Evolutionary conservation across 37 sponge, comb jelly and placozoan genomes (phyloP).

Genomic region (Crambe crambe): DNA sequence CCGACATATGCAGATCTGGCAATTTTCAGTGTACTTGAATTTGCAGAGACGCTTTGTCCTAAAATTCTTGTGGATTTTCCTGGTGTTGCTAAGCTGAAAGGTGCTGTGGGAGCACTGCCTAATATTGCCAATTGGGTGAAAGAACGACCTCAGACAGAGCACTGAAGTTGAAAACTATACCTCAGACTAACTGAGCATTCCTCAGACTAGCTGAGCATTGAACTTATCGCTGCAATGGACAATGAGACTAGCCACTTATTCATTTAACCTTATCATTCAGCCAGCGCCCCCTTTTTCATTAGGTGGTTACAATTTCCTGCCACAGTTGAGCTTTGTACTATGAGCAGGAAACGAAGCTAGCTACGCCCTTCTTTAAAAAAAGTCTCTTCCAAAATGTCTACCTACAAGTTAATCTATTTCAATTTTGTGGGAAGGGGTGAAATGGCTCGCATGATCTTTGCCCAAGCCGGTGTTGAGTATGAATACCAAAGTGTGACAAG

Average conservation of each 20-base stretch:
- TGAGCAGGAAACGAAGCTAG: no score
- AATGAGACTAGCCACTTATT: neutral
- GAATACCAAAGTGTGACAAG: constrained; percentile 23
- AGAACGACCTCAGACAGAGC: constrained; percentile 45
- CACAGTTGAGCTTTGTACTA: no score
- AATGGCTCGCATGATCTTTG: constrained; percentile 43
- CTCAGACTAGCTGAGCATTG: no score
- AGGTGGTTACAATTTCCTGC: no score
- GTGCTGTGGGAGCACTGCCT: constrained; percentile 34
- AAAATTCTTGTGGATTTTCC: constrained; percentile 27
- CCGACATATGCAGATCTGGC: constrained; percentile 43
- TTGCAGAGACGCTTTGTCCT: neutral
- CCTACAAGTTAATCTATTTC: constrained; percentile 62
- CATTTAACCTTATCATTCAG: no score
- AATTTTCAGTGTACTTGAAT: neutral
- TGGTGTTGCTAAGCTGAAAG: constrained; percentile 25
- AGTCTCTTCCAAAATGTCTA: no score
- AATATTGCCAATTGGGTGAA: constrained; percentile 65
- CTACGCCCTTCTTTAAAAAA: no score
- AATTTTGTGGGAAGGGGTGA: constrained; percentile 37
- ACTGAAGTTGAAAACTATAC: no score
- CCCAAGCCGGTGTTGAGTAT: constrained; percentile 48
- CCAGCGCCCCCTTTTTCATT: no score
- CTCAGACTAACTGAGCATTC: no score
- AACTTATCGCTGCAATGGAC: no score